phyloP scores from a whole-genome alignment of 2,797 vertebrate species.

The Chloroceryle amazona region DNA sequence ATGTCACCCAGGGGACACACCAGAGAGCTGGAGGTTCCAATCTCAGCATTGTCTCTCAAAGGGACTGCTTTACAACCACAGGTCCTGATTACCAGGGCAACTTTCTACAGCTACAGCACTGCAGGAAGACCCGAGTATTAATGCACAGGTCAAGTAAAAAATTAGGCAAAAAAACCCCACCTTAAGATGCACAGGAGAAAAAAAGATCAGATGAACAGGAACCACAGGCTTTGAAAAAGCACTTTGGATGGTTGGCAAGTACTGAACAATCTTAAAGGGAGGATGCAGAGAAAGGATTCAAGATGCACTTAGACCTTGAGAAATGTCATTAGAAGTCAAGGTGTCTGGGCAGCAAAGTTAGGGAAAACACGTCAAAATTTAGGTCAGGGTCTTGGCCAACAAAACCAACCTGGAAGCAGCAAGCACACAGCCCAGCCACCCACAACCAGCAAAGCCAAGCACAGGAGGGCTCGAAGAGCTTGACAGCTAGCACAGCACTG shows the following conservation, averaged over 20 bases:
- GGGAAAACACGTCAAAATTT: neutral
- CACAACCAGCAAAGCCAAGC: neutral
- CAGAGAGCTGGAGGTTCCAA: neutral
- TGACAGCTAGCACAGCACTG: neutral
- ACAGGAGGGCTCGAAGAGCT: neutral
- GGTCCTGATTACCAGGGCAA: neutral
- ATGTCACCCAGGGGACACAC: neutral
- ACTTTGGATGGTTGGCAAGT: neutral
- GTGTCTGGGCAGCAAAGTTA: neutral
- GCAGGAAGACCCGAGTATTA: neutral
- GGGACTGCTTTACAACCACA: neutral
- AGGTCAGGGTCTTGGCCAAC: neutral
- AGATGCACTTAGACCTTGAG: neutral
- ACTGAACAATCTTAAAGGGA: neutral
- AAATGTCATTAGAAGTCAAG: neutral
- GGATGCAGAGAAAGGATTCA: neutral
- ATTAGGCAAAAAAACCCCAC: neutral
- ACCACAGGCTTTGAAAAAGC: neutral
- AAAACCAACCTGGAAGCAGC: neutral
- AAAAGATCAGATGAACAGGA: neutral
- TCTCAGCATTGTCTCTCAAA: neutral
- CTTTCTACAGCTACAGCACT: neutral
- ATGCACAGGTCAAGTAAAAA: neutral
- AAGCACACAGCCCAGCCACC: neutral
- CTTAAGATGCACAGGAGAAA: neutral